A percentile compares a stretch with the other conserved stretches of the same genome.
These are phyloP conservation scores for Trichogramma pretiosum DNA, from an alignment of 1,140 invertebrate species.

Conservation along the genomic window DNA sequence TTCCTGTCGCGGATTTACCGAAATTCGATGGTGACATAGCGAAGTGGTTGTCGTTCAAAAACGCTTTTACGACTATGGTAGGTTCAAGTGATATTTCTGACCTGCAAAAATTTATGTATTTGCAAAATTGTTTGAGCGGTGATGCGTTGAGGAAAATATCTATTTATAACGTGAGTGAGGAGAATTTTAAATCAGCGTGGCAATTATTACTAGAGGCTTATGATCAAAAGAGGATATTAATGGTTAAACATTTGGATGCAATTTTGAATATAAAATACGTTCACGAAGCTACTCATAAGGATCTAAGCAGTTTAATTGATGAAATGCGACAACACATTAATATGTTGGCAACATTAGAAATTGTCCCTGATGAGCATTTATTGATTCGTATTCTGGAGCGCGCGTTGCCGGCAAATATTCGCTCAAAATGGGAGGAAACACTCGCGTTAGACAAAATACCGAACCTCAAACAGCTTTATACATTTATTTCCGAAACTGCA, in stretches of 20 bases:
- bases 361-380: neutral
- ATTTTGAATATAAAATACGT: too few species aligned
- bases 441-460: conserved; percentile 7
- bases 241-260: too few species aligned
- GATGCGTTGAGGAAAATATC: neutral
- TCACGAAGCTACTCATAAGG: too few species aligned
- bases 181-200: neutral
- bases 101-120: neutral
- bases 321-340: too few species aligned
- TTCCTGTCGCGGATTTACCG: neutral
- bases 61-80: neutral
- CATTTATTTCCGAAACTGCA: conserved; percentile 8
- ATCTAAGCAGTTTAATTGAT: too few species aligned
- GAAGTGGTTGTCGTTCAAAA: neutral
- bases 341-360: too few species aligned
- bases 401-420: neutral
- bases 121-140: neutral
- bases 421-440: conserved; percentile 8
- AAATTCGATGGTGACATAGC: neutral
- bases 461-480: conserved; percentile 4
- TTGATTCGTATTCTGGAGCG: conserved; percentile 1
- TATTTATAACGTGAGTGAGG: too few species aligned
- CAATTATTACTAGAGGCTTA: neutral
- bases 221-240: neutral
- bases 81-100: neutral